phyloP scores from a whole-genome alignment of 2,113 vertebrate genomes.

The Eidolon helvum region DNA sequence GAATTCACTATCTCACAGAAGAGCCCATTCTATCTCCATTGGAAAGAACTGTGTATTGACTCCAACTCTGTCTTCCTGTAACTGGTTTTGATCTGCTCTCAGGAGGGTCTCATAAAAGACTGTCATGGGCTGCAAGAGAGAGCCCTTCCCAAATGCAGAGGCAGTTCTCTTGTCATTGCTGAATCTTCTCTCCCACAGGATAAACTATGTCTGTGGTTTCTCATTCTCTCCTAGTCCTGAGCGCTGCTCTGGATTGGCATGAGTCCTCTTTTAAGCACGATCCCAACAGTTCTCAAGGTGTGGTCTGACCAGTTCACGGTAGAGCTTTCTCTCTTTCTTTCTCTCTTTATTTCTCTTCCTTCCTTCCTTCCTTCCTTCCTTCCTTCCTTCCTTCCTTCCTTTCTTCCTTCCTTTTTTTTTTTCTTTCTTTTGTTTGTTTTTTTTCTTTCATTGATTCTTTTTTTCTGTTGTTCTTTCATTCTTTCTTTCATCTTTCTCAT shows the following conservation, averaged over 20 bases:
- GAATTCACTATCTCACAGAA: background rate
- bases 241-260: accelerated
- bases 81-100: background rate
- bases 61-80: background rate
- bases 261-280: background rate
- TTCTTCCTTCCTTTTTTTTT: too few species aligned
- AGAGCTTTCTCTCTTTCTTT: background rate
- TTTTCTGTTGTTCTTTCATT: background rate
- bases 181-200: background rate
- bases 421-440: too few species aligned
- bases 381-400: accelerated
- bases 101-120: background rate
- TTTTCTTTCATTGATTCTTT: background rate
- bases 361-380: too few species aligned
- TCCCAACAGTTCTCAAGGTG: background rate
- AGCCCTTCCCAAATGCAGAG: background rate
- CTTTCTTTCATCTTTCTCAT: background rate
- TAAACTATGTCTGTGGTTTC: background rate
- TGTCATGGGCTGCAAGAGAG: background rate
- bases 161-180: accelerated
- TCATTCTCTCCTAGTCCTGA: background rate
- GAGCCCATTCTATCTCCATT: background rate
- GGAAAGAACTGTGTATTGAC: background rate
- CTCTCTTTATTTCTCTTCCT: background rate
- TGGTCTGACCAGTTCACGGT: accelerated